Base-by-base conservation (phyloP, 2,113 vertebrate genomes). In the Asarcornis scutulata region DNA sequence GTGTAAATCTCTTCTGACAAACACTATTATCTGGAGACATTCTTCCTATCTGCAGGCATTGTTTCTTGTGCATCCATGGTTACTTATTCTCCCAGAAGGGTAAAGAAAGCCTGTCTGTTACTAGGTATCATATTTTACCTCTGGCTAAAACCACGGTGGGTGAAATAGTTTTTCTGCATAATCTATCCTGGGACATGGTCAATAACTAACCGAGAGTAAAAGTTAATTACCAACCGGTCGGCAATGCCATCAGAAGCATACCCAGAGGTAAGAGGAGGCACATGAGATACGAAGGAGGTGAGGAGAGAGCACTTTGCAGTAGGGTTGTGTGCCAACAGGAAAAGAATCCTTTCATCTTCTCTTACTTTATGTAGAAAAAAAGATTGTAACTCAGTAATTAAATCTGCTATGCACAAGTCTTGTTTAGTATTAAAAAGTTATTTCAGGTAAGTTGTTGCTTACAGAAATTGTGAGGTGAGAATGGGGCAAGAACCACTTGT, bases 221-320 rank as follows among this genome's bases (percentile, higher is more conserved):
- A 95, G 89, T 95, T 95, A 96, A 93, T 94, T 94, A 76, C 77
- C 64, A 87, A 9, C 14, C 27, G 17, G 38, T 95, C 89, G 68
- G 83, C 55, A 38, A 68, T 83, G 58, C 76, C 86, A 32, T 88
- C 88, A 86, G 91, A 91, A 86, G 46, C 15, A 2, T 23, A 69
- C 86, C 86, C 16, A 53, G 63, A 63, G 88, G 72, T 60, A 25
- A 55, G 59, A 60, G 42, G 76, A 48, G 23, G 31, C 55, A 53
- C 52, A 15, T 1, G 23, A 86, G 55, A 12, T 26, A 3, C 1
- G 8, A 9, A 71, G 66, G 62, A 86, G 68, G 48, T 40, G 17
- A 69, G 77, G 21, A 52, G 26, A 27, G 75, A 84, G 23, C 3
- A 1, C 53, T 81, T 46, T 26, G 46, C 52, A 55, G n/a, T 18